Evolutionary conservation across 2,888 invertebrate species (phyloP).

Genomic region (Anthrax anthrax): DNA sequence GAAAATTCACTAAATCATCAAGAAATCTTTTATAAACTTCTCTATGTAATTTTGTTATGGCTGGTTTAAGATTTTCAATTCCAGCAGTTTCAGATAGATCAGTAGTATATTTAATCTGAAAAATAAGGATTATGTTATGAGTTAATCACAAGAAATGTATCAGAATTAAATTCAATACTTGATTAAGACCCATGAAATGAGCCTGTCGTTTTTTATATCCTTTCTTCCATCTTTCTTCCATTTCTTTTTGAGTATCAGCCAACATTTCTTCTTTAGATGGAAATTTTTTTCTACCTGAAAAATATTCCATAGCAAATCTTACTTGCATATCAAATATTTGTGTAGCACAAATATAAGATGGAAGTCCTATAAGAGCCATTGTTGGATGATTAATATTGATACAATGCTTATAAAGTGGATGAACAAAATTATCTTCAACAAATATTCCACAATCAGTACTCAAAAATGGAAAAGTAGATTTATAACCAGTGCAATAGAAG

Average conservation of each 20-base stretch:
- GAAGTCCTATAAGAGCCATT: slow-evolving; percentile 71
- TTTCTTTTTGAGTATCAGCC: slow-evolving; percentile 44
- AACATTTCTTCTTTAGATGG: slow-evolving; percentile 51
- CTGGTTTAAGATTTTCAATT: slow-evolving; percentile 46
- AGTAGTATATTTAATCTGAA: slow-evolving; percentile 50
- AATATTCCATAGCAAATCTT: slow-evolving; percentile 48
- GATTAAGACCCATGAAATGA: slow-evolving; percentile 67
- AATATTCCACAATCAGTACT: slow-evolving; percentile 49
- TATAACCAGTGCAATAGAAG: slow-evolving; percentile 68
- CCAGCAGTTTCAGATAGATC: slow-evolving; percentile 50
- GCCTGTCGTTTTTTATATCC: slow-evolving; percentile 61
- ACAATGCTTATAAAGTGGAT: slow-evolving; percentile 73
- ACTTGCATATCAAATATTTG: slow-evolving; percentile 79
- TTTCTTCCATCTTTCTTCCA: slow-evolving; percentile 39
- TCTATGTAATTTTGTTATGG: slow-evolving; percentile 56
- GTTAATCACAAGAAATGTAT: no score
- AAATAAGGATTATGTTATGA: no score
- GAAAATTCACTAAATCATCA: slow-evolving; percentile 45
- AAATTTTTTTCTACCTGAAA: slow-evolving; percentile 45
- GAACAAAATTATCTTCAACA: slow-evolving; percentile 65
- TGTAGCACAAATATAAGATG: slow-evolving; percentile 70
- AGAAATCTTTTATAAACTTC: slow-evolving; percentile 49
- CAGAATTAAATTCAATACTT: slow-evolving; percentile 39
- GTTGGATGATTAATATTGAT: slow-evolving; percentile 67
- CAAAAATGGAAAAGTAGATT: slow-evolving; percentile 64